These are phyloP conservation scores for Merluccius polli DNA, from an alignment of 2,797 vertebrate species.

Conservation along the genomic window DNA sequence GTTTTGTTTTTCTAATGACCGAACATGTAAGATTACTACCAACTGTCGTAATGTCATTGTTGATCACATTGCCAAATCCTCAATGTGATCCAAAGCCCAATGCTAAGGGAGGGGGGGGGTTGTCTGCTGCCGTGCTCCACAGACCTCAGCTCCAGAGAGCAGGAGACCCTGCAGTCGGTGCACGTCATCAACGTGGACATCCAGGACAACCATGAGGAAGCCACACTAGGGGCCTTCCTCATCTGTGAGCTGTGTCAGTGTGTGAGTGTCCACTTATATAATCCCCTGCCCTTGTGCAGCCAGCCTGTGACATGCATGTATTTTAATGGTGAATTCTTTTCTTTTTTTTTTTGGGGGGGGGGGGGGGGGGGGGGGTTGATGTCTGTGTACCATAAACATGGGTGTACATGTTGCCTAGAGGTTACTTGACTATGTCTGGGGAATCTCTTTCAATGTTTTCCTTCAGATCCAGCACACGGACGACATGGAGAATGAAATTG, in stretches of 20 bases:
- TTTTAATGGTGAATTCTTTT: background rate
- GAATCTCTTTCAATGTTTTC: slow-evolving; percentile 1
- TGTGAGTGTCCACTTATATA: slow-evolving; percentile 78
- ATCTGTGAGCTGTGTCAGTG: slow-evolving; percentile 99
- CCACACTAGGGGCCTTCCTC: slow-evolving; percentile 96
- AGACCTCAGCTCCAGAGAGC: slow-evolving; percentile 95
- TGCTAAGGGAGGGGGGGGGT: background rate
- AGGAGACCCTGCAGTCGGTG: slow-evolving; percentile 94
- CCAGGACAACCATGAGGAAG: slow-evolving; percentile 98
- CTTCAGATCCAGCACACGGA: slow-evolving; percentile 94
- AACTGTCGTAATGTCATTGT: background rate
- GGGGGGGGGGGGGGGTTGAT: background rate
- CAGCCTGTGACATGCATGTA: background rate
- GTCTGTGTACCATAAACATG: background rate
- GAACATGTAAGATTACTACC: background rate
- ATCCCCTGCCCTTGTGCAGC: background rate
- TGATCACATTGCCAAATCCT: background rate
- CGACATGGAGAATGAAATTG: slow-evolving; percentile 99
- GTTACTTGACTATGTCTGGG: background rate
- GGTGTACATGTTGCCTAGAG: background rate
- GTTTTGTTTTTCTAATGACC: background rate
- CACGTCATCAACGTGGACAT: slow-evolving; percentile 99
- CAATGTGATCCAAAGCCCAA: background rate
- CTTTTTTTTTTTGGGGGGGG: too few species aligned
- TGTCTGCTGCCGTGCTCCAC: slow-evolving; percentile 6